A percentile compares a stretch with the other conserved stretches of the same genome.
Conservation (phyloP, 1,140 invertebrate species). For the Danaus melanippus region DNA sequence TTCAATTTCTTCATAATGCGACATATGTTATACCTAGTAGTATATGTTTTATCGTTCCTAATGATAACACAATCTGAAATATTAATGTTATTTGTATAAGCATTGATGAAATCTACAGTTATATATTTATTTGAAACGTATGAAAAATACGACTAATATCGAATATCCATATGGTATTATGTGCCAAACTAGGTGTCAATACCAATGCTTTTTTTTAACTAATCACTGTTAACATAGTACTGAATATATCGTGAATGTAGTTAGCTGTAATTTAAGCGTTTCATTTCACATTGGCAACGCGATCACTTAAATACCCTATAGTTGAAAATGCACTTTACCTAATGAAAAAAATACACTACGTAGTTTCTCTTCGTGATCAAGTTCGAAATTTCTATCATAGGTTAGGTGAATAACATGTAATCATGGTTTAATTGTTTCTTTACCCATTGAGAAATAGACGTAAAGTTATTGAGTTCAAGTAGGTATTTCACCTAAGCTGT, state of each 20-base stretch:
- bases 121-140: too few species aligned
- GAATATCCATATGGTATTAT: slow-evolving; percentile 29
- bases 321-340: slow-evolving; percentile 62
- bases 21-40: slow-evolving; percentile 7
- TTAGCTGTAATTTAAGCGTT: slow-evolving; percentile 62
- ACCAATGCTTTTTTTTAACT: slow-evolving; percentile 48
- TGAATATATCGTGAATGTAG: slow-evolving; percentile 58
- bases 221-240: slow-evolving; percentile 45
- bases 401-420: slow-evolving; percentile 65
- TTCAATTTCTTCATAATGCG: slow-evolving; percentile 3
- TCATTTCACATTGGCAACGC: slow-evolving; percentile 56
- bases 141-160: slow-evolving; percentile 10
- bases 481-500: slow-evolving; percentile 28
- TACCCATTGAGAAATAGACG: slow-evolving; percentile 27
- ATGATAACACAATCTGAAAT: too few species aligned
- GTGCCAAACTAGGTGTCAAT: slow-evolving; percentile 62
- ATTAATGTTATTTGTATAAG: too few species aligned
- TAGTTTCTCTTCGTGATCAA: slow-evolving; percentile 70
- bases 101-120: too few species aligned
- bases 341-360: slow-evolving; percentile 61
- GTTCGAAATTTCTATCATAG: slow-evolving; percentile 70
- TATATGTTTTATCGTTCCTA: slow-evolving; percentile 8
- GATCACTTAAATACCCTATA: slow-evolving; percentile 55
- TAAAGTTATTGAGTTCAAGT: slow-evolving; percentile 40
- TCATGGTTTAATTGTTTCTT: slow-evolving; percentile 39